Evolutionary conservation across 2,797 vertebrate genomes (phyloP), one percentile per base, ranked within the genome.

Genomic region (Thamnophis elegans): DNA sequence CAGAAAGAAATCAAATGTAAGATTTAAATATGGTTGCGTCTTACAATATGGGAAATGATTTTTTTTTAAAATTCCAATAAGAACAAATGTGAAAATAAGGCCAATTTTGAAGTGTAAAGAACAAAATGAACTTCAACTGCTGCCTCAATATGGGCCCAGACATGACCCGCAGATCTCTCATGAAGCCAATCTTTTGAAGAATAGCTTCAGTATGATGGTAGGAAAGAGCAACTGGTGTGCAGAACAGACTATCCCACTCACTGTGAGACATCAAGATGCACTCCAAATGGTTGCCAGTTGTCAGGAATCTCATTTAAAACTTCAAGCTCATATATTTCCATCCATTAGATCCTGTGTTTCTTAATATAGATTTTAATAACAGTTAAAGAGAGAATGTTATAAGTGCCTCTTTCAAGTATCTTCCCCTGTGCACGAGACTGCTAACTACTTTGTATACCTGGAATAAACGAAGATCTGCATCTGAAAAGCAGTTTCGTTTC

Each of bases 51-150:
- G 54, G 60, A 36, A 85, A 86, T 88, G 0, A 0, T 78, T 91
- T 53, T 55, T 28, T 28, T 2, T 5, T 56, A 59, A 88, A 59
- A 88, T 88, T 93, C 89, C 89, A 93, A 82, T 58, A 42, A 93
- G 90, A 91, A 88, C 89, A 88, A 62, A 78, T 82, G 65, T 88
- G 65, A 93, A 93, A 90, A 90, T 88, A 88, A 93, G 47, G 85
- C 91, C 90, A 90, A 78, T 68, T 54, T 18, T 65, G 62, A 28
- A 60, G 86, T 91, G 82, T 56, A 91, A 93, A 90, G 92, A 36
- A 25, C 1, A 28, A 28, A 20, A 90, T 51, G 78, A 90, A 88
- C 55, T 93, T 78, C 60, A 87, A 90, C 62, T 51, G 82, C 85
- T 90, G 51, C 55, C 89, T 93, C 54, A 90, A 47, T n/a, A 56